Percentiles rank a stretch among this genome's conserved stretches.
phyloP scores from a whole-genome alignment of 2,113 vertebrate genomes.

The Grantiella picta region DNA sequence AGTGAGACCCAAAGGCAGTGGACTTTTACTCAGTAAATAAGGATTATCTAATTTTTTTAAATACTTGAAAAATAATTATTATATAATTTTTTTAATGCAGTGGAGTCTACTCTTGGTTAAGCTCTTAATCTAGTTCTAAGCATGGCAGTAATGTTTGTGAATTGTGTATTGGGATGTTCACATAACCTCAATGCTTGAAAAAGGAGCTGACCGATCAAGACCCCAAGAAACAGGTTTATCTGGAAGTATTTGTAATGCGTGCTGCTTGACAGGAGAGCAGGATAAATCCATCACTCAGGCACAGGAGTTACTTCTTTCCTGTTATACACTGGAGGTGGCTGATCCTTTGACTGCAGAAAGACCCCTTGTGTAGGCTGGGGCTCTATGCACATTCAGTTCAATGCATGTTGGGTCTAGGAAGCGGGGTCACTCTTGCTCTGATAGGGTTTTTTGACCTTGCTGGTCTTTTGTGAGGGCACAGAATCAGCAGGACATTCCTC shows the following conservation, averaged over 20 bases:
- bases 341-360: neutral
- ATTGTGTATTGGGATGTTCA: neutral
- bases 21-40: neutral
- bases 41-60: neutral
- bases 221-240: neutral
- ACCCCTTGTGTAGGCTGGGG: accelerated
- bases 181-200: neutral
- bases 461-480: neutral
- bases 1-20: neutral
- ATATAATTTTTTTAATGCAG: neutral
- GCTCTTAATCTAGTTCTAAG: neutral
- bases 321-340: accelerated
- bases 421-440: neutral
- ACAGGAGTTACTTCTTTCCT: neutral
- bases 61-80: neutral
- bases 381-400: neutral
- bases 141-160: neutral
- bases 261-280: neutral
- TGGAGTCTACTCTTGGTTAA: neutral
- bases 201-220: neutral
- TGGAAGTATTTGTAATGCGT: neutral
- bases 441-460: neutral
- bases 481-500: neutral
- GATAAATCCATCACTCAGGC: neutral
- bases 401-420: neutral